phyloP scores from a whole-genome alignment of 2,888 invertebrate genomes.

The Lypha dubia region DNA sequence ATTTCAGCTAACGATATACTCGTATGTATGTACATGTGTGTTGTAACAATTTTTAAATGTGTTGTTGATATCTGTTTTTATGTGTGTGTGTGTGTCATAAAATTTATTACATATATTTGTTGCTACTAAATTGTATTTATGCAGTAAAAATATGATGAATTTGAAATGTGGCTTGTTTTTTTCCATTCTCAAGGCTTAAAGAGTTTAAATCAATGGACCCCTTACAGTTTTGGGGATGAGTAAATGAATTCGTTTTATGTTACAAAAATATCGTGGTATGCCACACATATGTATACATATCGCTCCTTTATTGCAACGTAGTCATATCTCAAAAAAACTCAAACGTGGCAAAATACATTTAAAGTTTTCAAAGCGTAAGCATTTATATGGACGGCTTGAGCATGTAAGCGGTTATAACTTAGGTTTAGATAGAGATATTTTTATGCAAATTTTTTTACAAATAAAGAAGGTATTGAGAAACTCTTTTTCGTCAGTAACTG shows the following conservation, averaged over 20 bases:
- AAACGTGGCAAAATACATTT: background rate
- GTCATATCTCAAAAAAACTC: too few species aligned
- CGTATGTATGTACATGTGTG: too few species aligned
- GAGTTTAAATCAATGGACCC: background rate
- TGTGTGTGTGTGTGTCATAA: slow-evolving; percentile 17
- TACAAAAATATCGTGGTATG: slow-evolving; percentile 33
- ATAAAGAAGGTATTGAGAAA: too few species aligned
- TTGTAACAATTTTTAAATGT: background rate
- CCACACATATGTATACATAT: slow-evolving; percentile 55
- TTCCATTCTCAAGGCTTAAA: background rate
- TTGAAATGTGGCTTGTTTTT: slow-evolving; percentile 51
- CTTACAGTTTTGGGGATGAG: slow-evolving; percentile 3
- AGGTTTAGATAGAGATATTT: too few species aligned
- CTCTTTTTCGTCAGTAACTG: too few species aligned
- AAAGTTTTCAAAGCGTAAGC: too few species aligned
- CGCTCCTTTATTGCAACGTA: too few species aligned
- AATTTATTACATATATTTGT: slow-evolving; percentile 62
- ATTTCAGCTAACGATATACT: too few species aligned
- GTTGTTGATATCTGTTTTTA: background rate
- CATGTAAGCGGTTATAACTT: too few species aligned
- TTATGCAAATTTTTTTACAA: too few species aligned
- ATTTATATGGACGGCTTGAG: too few species aligned
- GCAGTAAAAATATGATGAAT: slow-evolving; percentile 62
- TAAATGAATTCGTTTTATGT: slow-evolving; percentile 50
- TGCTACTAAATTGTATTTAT: slow-evolving; percentile 39